A percentile compares a stretch with the other conserved stretches of the same genome.
phyloP scores from a whole-genome alignment of 2,888 invertebrate species.

The Steinernema scapterisci region DNA sequence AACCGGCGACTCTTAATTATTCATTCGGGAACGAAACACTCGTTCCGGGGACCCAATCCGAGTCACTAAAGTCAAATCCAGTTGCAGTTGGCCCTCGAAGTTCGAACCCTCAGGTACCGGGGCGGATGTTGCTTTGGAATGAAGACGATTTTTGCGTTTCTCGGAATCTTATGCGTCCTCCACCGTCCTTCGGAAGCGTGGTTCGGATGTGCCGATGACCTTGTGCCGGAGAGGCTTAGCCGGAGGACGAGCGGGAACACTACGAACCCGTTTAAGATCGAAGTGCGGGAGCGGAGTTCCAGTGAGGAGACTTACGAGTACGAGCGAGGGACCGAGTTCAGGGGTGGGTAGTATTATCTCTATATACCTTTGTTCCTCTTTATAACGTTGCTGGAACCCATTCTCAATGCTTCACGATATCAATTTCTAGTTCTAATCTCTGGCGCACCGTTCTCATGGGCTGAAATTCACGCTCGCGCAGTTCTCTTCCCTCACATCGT shows the following conservation, averaged over 20 bases:
- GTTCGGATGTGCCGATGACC: conserved; percentile 16
- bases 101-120: not conserved
- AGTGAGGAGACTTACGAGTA: not conserved
- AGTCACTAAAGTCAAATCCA: not conserved
- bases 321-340: not conserved
- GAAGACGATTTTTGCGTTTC: not conserved
- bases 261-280: not conserved
- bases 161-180: not conserved
- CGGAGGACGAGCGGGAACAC: not conserved
- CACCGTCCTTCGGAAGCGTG: not conserved
- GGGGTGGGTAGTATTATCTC: not conserved
- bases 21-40: conserved; percentile 15
- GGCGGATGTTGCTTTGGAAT: not conserved
- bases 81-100: no score
- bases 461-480: conserved; percentile 8
- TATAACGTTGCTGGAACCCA: not conserved
- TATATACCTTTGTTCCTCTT: no score
- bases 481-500: conserved; percentile 14
- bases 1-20: conserved; percentile 20
- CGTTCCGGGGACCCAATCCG: not conserved
- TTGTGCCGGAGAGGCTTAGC: not conserved
- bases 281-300: not conserved
- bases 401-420: not conserved
- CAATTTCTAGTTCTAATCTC: not conserved
- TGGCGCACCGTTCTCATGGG: conserved; percentile 10